Evolutionary conservation across 2,888 invertebrate species (phyloP).

Genomic region (Endotricha flammealis): DNA sequence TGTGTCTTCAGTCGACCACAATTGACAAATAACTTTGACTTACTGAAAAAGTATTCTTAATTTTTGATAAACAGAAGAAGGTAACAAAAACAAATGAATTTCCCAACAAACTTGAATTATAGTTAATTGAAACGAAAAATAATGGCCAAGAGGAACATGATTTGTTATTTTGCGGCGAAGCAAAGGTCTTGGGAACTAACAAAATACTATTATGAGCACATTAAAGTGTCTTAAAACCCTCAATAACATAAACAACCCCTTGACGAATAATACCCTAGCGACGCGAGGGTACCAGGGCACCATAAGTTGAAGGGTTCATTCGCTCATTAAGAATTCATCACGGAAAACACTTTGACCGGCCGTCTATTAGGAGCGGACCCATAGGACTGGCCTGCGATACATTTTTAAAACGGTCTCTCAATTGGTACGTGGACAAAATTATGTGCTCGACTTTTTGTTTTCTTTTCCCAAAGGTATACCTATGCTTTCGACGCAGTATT

Average conservation of each 20-base stretch:
- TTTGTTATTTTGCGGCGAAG: too few species aligned
- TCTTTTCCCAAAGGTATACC: conserved; percentile 1
- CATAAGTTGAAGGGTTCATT: conserved; percentile 58
- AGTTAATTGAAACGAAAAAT: too few species aligned
- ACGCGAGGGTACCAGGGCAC: conserved; percentile 21
- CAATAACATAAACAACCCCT: conserved; percentile 22
- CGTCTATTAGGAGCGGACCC: conserved; percentile 50
- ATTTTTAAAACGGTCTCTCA: conserved; percentile 50
- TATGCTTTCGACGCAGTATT: neutral
- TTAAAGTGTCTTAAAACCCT: conserved; percentile 7
- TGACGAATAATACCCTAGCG: conserved; percentile 18
- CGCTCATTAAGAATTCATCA: conserved; percentile 65
- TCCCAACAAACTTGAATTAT: too few species aligned
- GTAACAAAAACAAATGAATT: too few species aligned
- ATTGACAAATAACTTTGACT: too few species aligned
- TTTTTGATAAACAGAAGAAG: too few species aligned
- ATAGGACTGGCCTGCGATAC: conserved; percentile 35
- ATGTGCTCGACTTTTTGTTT: conserved; percentile 15
- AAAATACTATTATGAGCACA: conserved; percentile 1
- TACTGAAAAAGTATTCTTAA: too few species aligned
- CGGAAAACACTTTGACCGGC: conserved; percentile 56
- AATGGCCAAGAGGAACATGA: too few species aligned
- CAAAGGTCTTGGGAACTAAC: conserved; percentile 4
- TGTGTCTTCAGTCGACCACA: too few species aligned
- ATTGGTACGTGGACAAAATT: conserved; percentile 24